Percentiles rank a stretch among this genome's conserved stretches.
Conservation (phyloP, 2,797 vertebrate genomes). For the Lophotriccus pileatus region DNA sequence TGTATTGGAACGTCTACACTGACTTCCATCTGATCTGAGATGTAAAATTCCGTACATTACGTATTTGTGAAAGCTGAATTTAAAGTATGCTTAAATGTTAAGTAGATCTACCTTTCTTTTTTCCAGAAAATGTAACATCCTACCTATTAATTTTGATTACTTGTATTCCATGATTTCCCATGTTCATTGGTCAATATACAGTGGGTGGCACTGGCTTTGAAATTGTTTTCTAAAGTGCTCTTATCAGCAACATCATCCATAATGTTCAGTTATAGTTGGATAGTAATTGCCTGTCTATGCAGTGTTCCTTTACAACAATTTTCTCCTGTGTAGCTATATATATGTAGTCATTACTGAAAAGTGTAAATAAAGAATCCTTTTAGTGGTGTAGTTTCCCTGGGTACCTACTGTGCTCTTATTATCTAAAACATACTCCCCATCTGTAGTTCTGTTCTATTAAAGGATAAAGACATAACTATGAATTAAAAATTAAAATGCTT, state of each 20-base stretch:
- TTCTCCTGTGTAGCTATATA: constrained; percentile 64
- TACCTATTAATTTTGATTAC: neutral
- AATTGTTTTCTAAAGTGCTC: neutral
- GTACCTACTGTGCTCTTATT: constrained; percentile 71
- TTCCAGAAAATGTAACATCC: neutral
- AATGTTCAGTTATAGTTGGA: neutral
- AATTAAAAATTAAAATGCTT: constrained; percentile 76
- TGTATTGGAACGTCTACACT: neutral
- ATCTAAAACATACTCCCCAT: constrained; percentile 66
- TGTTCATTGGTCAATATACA: neutral
- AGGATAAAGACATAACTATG: constrained; percentile 71
- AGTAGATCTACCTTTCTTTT: neutral
- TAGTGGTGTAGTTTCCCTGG: constrained; percentile 69
- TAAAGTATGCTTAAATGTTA: neutral
- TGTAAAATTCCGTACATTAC: neutral
- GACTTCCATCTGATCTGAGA: neutral
- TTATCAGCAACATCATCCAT: neutral
- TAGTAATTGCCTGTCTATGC: constrained; percentile 51
- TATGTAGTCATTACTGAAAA: constrained; percentile 70
- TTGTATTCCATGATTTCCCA: neutral
- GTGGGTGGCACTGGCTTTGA: neutral
- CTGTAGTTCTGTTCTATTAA: constrained; percentile 71
- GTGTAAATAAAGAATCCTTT: constrained; percentile 73
- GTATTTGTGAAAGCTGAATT: neutral
- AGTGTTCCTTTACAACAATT: constrained; percentile 50